Evolutionary conservation across 1,140 invertebrate genomes (phyloP).

Genomic region (Lepidostoma basale): DNA sequence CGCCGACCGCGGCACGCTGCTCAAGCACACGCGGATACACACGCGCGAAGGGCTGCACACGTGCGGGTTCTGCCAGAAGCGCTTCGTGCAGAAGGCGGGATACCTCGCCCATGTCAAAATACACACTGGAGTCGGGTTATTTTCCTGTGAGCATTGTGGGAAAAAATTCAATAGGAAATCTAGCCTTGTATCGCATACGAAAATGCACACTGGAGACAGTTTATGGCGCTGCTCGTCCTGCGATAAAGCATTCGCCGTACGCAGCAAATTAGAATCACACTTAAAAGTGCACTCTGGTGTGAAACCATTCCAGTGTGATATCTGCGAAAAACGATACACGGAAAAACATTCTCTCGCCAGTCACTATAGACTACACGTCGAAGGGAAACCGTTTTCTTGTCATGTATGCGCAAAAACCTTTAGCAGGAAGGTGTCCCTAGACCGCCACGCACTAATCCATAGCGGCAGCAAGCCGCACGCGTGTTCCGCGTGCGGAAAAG

Average conservation of each 20-base stretch:
- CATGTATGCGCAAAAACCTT: conserved; percentile 40
- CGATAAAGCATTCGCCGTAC: conserved; percentile 50
- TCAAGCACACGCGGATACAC: conserved; percentile 41
- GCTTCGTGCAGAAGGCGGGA: conserved; percentile 41
- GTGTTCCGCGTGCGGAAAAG: conserved; percentile 70
- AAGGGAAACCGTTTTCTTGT: conserved; percentile 38
- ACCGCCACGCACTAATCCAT: conserved; percentile 69
- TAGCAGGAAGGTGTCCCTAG: conserved; percentile 40
- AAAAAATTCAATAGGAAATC: conserved; percentile 43
- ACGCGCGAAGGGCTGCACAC: conserved; percentile 30
- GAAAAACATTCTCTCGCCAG: conserved; percentile 57
- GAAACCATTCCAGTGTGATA: conserved; percentile 68
- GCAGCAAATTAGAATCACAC: conserved; percentile 63
- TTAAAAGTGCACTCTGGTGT: conserved; percentile 68
- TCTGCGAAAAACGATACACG: conserved; percentile 66
- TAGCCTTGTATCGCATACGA: conserved; percentile 37
- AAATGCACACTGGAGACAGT: conserved; percentile 42
- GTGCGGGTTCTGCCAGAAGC: conserved; percentile 40
- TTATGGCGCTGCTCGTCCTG: conserved; percentile 24
- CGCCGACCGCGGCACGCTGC: conserved; percentile 33
- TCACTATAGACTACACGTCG: conserved; percentile 38
- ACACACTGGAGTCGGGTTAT: conserved; percentile 37
- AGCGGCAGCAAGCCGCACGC: conserved; percentile 67
- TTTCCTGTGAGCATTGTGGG: conserved; percentile 38
- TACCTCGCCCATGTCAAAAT: conserved; percentile 41